Base-by-base conservation (phyloP, 2,113 vertebrate genomes). In the Clarias batrachus region DNA sequence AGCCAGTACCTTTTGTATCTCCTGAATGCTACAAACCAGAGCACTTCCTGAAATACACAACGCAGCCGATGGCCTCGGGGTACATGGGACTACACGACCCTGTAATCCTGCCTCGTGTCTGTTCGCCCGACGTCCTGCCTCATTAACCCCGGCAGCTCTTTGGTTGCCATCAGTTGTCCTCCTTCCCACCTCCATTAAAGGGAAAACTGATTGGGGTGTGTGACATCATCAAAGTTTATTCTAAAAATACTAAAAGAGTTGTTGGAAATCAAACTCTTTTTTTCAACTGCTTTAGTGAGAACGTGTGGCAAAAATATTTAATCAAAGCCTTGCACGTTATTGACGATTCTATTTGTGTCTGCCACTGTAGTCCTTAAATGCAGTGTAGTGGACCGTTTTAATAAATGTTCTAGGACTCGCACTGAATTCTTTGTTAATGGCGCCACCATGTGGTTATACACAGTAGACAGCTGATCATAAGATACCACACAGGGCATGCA, bases 1-100 rank as follows among this genome's bases (percentile, higher is more conserved):
- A 65, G 27, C 56, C 80, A 56, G 76, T 17, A 60, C 74, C 63
- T 84, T 87, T 87, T 84, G 88, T 86, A 73, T 80, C 62, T 71
- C 74, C 60, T 10, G 83, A 81, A 87, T 74, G 59, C 66, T 66
- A 65, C 88, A 81, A 80, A 27, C 77, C 0, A 60, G 59, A 33
- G 76, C 3, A 2, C 56, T 21, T 80, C 56, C 77, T 80, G 56
- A 60, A 1, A 17, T 79, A 59, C 19, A 10, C 16, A 21, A 21
- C 54, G 59, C 59, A n/a, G 23, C 2, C 74, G 11, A 48, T 78
- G 77, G 77, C 77, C 56, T 33, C 54, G 2, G 54, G 56, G 8
- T 30, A 17, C 8, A 59, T 3, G 4, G 77, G 56, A 59, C 17
- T 1, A 33, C 3, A 6, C 27, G 17, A 59, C 77, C 54, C n/a